Percentiles rank a stretch among this genome's conserved stretches.
Conservation (phyloP, 2,888 invertebrate genomes). For the Smittia aterrima region DNA sequence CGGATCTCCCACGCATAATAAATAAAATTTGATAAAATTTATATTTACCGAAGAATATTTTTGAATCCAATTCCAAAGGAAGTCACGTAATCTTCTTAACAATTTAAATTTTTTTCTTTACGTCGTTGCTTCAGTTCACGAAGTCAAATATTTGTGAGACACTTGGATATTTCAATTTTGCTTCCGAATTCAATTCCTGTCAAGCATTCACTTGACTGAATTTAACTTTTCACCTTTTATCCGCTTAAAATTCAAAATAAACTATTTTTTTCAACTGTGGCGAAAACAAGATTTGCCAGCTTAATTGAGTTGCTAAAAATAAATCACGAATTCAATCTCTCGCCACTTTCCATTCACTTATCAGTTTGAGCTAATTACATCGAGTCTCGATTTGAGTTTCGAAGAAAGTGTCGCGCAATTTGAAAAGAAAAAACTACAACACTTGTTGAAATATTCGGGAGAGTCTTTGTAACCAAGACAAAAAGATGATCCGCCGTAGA, state of each 20-base stretch:
- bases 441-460: neutral
- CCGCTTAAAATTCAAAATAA: neutral
- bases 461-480: neutral
- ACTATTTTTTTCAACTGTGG: neutral
- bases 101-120: neutral
- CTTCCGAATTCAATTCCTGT: neutral
- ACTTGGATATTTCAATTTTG: neutral
- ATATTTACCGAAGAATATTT: slow-evolving; percentile 18
- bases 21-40: no score
- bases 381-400: neutral
- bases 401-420: neutral
- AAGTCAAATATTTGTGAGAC: neutral
- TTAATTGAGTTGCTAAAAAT: slow-evolving; percentile 40
- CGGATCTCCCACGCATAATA: no score
- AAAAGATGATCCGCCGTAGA: neutral
- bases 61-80: slow-evolving; percentile 2
- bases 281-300: neutral
- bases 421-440: neutral
- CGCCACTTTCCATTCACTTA: slow-evolving; percentile 19
- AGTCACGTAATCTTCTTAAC: neutral
- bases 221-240: neutral
- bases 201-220: neutral
- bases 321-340: slow-evolving; percentile 30
- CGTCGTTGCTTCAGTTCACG: neutral
- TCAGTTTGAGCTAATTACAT: neutral